Conservation (phyloP, 2,113 vertebrate species). For the Aythya baeri region DNA sequence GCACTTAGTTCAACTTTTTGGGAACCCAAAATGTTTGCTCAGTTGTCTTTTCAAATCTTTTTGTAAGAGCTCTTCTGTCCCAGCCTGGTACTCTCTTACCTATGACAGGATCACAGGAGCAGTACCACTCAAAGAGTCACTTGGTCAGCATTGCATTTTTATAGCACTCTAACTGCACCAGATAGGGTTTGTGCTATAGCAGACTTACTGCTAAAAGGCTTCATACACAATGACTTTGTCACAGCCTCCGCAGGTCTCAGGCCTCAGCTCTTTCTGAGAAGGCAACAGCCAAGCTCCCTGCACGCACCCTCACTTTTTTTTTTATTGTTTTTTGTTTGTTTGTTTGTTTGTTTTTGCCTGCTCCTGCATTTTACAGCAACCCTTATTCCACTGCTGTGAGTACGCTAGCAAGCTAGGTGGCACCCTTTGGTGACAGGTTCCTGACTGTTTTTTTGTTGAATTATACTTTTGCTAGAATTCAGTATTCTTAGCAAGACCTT, state of each 20-base stretch:
- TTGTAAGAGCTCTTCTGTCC: background rate
- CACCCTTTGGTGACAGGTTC: background rate
- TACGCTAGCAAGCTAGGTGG: fast-evolving
- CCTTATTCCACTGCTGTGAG: background rate
- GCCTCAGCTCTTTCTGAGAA: background rate
- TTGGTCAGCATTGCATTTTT: background rate
- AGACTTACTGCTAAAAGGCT: background rate
- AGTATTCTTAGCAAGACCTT: background rate
- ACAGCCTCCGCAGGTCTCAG: background rate
- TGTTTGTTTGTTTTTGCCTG: background rate
- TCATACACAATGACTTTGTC: background rate
- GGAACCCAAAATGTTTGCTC: background rate
- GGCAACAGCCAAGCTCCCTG: background rate
- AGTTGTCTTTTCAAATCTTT: background rate
- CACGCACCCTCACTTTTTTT: background rate
- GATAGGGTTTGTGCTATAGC: background rate
- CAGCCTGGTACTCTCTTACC: background rate
- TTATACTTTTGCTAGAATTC: background rate
- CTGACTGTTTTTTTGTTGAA: background rate
- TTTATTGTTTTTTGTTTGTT: too few species aligned
- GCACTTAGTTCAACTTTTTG: background rate
- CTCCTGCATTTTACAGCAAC: background rate
- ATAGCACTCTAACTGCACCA: background rate
- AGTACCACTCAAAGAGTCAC: background rate
- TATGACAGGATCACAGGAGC: background rate